Evolutionary conservation across 2,113 vertebrate genomes (phyloP).

Genomic region (Podocnemis expansa): DNA sequence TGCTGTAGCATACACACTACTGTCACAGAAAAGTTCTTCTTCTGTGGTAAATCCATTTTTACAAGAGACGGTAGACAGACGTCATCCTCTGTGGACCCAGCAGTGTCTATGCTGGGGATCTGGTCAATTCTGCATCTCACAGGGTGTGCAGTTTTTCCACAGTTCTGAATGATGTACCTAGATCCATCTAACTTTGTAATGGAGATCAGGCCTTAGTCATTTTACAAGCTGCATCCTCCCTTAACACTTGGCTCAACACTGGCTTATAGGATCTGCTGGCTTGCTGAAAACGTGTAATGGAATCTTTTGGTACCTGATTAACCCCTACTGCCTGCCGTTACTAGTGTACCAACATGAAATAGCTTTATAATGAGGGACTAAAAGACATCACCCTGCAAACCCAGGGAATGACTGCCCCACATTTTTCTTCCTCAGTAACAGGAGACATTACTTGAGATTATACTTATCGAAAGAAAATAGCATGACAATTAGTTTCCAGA

Average conservation of each 20-base stretch:
- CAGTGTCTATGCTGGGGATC: background rate
- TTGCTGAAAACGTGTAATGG: background rate
- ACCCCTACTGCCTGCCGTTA: background rate
- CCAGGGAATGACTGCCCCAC: accelerated
- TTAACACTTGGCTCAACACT: background rate
- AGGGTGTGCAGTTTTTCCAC: background rate
- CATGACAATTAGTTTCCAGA: background rate
- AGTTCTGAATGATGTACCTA: background rate
- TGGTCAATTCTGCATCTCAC: background rate
- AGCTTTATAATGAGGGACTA: background rate
- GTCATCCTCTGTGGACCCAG: background rate
- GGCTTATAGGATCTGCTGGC: background rate
- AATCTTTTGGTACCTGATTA: background rate
- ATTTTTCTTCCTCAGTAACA: background rate
- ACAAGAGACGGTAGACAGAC: background rate
- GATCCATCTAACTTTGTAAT: background rate
- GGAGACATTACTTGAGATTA: background rate
- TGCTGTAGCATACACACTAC: background rate
- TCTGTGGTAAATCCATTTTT: background rate
- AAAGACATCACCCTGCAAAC: background rate
- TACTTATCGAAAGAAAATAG: background rate
- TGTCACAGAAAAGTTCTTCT: background rate
- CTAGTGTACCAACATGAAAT: background rate
- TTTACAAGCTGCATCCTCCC: background rate
- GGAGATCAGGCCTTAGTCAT: background rate